Evolutionary conservation across 2,888 invertebrate species (phyloP).

Genomic region (Melinopterus prodromus): DNA sequence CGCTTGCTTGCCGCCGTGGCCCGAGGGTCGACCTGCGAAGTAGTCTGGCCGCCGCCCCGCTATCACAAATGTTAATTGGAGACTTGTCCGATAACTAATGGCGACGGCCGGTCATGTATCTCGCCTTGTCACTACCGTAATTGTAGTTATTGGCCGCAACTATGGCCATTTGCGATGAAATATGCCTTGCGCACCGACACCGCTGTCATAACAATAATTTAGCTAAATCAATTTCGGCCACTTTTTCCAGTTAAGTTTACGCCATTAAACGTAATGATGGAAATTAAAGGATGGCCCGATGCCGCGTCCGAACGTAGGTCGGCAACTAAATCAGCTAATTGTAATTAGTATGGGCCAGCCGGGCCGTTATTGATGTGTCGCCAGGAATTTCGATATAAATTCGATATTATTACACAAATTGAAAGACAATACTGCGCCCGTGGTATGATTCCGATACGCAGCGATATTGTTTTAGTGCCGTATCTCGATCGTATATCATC

Average conservation of each 20-base stretch:
- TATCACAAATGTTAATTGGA: constrained; percentile 53
- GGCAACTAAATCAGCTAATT: constrained; percentile 59
- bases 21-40: neutral
- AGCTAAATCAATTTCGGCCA: constrained; percentile 58
- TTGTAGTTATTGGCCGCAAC: constrained; percentile 61
- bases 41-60: constrained; percentile 34
- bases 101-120: constrained; percentile 56
- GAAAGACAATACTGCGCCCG: constrained; percentile 46
- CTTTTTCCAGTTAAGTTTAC: constrained; percentile 57
- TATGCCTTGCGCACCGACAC: constrained; percentile 54
- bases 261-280: constrained; percentile 59
- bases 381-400: constrained; percentile 54
- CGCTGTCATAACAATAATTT: constrained; percentile 59
- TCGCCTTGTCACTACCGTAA: constrained; percentile 59
- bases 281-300: constrained; percentile 59
- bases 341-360: constrained; percentile 57
- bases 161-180: constrained; percentile 59
- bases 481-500: no score
- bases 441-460: constrained; percentile 22
- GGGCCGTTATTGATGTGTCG: constrained; percentile 56
- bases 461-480: constrained; percentile 34
- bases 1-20: constrained; percentile 10
- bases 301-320: constrained; percentile 50
- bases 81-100: constrained; percentile 56
- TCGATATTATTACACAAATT: constrained; percentile 45